These are phyloP conservation scores for Drosophila subpulchrella DNA, from an alignment of 1,140 invertebrate genomes.

Conservation along the genomic window DNA sequence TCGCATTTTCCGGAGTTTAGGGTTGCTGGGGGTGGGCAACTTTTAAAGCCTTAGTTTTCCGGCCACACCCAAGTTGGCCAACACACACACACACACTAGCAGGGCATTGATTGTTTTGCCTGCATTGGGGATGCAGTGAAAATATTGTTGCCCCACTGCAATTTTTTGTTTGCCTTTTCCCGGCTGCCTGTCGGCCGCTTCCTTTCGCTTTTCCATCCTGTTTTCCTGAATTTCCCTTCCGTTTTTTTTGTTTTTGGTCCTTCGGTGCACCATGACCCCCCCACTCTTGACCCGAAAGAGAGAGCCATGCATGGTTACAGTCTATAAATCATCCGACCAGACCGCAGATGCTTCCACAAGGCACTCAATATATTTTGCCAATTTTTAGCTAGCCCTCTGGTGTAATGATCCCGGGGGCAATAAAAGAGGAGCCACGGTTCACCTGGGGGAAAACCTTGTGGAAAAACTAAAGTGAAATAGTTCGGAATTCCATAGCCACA, in stretches of 20 bases:
- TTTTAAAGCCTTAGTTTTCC: constrained; percentile 22
- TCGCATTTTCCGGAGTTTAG: background rate
- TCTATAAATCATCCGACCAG: constrained; percentile 39
- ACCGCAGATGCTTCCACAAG: constrained; percentile 37
- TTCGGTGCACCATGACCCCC: background rate
- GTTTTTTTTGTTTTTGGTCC: constrained; percentile 7
- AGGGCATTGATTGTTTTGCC: constrained; percentile 36
- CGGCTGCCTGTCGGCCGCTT: constrained; percentile 1
- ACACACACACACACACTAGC: constrained; percentile 1
- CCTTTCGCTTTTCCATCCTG: constrained; percentile 6
- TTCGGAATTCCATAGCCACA: background rate
- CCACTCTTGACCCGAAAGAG: constrained; percentile 11
- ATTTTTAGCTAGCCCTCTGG: constrained; percentile 24
- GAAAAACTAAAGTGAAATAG: background rate
- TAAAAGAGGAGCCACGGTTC: background rate
- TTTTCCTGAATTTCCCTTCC: constrained; percentile 4
- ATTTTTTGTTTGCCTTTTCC: constrained; percentile 34
- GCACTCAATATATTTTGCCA: constrained; percentile 42
- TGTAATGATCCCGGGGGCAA: constrained; percentile 17
- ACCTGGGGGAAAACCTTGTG: constrained; percentile 7
- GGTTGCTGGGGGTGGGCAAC: background rate
- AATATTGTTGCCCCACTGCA: constrained; percentile 34
- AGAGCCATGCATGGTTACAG: constrained; percentile 3
- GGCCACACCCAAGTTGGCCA: constrained; percentile 30
- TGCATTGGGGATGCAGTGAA: constrained; percentile 44